A percentile compares a stretch with the other conserved stretches of the same genome.
These are phyloP conservation scores for Tapera naevia DNA, from an alignment of 2,797 vertebrate species.

Conservation along the genomic window DNA sequence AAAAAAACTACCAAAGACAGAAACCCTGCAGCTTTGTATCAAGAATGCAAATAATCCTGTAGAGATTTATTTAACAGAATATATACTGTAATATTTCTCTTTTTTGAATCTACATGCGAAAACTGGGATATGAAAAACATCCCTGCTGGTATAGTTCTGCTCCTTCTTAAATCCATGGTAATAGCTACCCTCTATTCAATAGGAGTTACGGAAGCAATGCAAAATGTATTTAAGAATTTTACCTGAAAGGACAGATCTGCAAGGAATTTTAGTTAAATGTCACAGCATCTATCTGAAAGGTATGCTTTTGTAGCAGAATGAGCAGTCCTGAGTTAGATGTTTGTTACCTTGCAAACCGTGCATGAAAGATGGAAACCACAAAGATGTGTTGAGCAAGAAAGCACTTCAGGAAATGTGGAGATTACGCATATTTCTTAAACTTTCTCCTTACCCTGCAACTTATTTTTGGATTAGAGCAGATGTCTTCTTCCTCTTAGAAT, in stretches of 20 bases:
- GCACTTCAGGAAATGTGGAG: background rate
- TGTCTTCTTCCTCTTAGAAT: background rate
- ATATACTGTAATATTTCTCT: background rate
- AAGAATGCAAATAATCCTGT: background rate
- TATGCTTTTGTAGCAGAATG: background rate
- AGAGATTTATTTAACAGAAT: background rate
- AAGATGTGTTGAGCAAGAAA: background rate
- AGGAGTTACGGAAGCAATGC: rapidly evolving
- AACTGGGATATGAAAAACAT: background rate
- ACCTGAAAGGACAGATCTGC: background rate
- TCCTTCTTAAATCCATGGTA: background rate
- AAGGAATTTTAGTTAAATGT: background rate
- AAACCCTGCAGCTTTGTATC: background rate
- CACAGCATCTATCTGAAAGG: background rate
- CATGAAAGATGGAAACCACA: background rate
- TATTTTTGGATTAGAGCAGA: background rate
- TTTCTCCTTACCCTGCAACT: background rate
- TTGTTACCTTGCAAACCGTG: background rate
- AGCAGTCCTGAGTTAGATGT: background rate
- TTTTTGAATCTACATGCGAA: background rate
- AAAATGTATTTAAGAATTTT: background rate
- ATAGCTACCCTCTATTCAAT: background rate
- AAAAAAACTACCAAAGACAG: background rate
- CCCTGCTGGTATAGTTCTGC: background rate
- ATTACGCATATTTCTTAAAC: background rate